phyloP scores from a whole-genome alignment of 2,888 invertebrate genomes.

The Oegoconia quadripuncta region DNA sequence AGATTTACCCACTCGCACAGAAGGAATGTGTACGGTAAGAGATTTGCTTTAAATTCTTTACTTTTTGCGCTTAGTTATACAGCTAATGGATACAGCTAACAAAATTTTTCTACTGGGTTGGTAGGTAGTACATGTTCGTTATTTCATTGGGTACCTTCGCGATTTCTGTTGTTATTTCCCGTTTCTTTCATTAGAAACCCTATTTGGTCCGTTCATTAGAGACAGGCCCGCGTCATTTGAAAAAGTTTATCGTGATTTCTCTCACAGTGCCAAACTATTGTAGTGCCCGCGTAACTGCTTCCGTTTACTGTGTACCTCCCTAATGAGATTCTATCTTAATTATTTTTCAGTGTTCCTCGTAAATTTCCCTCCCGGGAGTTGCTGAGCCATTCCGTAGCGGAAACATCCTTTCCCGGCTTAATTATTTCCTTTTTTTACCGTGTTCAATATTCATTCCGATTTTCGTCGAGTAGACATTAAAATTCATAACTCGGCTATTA shows the following conservation, averaged over 20 bases:
- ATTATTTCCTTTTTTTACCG: slow-evolving; percentile 63
- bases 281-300: slow-evolving; percentile 13
- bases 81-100: too few species aligned
- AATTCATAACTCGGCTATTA: slow-evolving; percentile 71
- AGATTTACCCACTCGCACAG: too few species aligned
- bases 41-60: too few species aligned
- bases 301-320: slow-evolving; percentile 32
- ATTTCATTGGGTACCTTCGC: too few species aligned
- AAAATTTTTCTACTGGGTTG: too few species aligned
- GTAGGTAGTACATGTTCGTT: too few species aligned
- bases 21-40: too few species aligned
- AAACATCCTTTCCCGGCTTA: slow-evolving; percentile 59
- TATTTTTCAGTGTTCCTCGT: slow-evolving; percentile 57
- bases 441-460: slow-evolving; percentile 68
- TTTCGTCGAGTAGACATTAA: slow-evolving; percentile 63
- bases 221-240: slow-evolving; percentile 11
- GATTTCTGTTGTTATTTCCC: too few species aligned
- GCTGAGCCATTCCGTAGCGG: slow-evolving; percentile 51
- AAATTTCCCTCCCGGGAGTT: slow-evolving; percentile 48
- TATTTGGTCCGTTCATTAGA: too few species aligned
- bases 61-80: too few species aligned
- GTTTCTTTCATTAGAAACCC: too few species aligned
- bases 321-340: slow-evolving; percentile 64
- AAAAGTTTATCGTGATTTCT: slow-evolving; percentile 6
- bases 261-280: slow-evolving; percentile 6